phyloP scores from a whole-genome alignment of 92 coral and sea anemone genomes.

The Desmophyllum pertusum region DNA sequence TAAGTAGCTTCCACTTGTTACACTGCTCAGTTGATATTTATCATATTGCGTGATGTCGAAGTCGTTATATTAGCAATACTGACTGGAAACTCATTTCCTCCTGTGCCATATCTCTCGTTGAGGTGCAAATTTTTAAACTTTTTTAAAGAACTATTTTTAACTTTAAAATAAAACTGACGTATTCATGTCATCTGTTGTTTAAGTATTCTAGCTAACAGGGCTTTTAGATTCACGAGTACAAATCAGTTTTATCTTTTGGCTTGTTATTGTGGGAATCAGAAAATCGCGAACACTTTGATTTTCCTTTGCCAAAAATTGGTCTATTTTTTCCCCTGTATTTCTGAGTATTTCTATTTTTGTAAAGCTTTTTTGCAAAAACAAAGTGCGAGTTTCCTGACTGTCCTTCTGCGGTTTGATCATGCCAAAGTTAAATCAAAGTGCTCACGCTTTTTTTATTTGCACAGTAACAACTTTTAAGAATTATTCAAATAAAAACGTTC shows the following conservation, averaged over 20 bases:
- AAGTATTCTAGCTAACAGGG: not conserved
- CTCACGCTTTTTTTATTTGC: too few relatives aligned
- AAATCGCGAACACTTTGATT: too few relatives aligned
- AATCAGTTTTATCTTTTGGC: not conserved
- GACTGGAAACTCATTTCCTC: not conserved
- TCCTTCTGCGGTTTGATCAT: too few relatives aligned
- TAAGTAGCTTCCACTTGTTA: constrained; percentile 6
- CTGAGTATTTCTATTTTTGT: too few relatives aligned
- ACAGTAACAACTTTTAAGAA: not conserved
- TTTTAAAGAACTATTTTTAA: not conserved
- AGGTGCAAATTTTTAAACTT: not conserved
- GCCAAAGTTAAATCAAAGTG: too few relatives aligned
- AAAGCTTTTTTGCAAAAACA: too few relatives aligned
- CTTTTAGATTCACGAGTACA: not conserved
- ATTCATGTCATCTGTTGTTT: not conserved
- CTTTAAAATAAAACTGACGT: not conserved
- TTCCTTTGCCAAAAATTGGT: too few relatives aligned
- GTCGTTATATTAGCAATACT: not conserved
- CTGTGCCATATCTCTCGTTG: not conserved
- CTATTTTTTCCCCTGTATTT: too few relatives aligned
- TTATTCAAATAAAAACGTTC: not conserved
- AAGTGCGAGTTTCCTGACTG: too few relatives aligned
- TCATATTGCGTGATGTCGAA: not conserved
- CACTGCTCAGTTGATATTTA: not conserved
- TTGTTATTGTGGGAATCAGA: too few relatives aligned